Conservation (phyloP, 2,113 vertebrate genomes). For the Hemiscyllium ocellatum region DNA sequence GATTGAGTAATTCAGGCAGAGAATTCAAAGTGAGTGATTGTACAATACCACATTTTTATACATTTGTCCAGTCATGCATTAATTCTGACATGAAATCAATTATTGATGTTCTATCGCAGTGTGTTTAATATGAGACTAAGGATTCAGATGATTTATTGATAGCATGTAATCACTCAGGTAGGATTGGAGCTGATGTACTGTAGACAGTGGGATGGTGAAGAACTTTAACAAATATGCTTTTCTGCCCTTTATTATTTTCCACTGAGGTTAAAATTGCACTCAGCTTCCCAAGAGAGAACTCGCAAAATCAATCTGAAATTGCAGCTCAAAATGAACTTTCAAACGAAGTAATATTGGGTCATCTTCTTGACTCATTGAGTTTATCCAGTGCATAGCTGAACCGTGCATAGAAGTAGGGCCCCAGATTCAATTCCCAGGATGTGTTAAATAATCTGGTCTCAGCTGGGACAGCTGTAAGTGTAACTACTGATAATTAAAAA, state of each 20-base stretch:
- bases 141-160: constrained; percentile 37
- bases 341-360: constrained; percentile 19
- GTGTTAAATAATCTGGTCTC: background rate
- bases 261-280: background rate
- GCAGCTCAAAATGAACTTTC: constrained; percentile 22
- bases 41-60: constrained; percentile 30
- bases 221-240: constrained; percentile 2
- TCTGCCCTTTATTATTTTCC: background rate
- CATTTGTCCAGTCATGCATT: constrained; percentile 35
- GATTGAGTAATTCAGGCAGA: constrained; percentile 19
- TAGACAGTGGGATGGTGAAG: background rate
- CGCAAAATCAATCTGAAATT: constrained; percentile 24
- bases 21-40: constrained; percentile 32
- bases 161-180: constrained; percentile 24
- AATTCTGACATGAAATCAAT: constrained; percentile 34
- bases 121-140: constrained; percentile 34
- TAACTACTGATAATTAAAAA: background rate
- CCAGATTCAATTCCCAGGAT: background rate
- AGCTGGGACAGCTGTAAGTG: background rate
- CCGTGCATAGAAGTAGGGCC: background rate
- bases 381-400: background rate
- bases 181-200: background rate
- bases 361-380: background rate
- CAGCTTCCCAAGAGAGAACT: background rate
- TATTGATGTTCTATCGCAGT: constrained; percentile 28